Conservation (phyloP, 1,140 invertebrate species). For the Drosophila watanabei region DNA sequence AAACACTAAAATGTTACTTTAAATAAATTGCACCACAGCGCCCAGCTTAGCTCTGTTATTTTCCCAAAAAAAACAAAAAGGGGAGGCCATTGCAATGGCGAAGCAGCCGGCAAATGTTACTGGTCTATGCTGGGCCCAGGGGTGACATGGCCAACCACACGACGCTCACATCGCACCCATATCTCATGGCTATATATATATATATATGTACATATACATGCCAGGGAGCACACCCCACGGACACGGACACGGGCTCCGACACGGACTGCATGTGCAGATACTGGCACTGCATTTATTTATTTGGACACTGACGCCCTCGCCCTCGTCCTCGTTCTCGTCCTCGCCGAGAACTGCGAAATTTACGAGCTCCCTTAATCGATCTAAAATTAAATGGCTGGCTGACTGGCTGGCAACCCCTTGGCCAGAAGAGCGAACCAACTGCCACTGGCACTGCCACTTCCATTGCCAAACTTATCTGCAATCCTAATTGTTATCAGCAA, state of each 20-base stretch:
- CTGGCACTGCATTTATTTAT: slow-evolving; percentile 72
- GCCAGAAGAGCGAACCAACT: neutral
- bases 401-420: slow-evolving; percentile 42
- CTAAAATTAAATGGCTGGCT: slow-evolving; percentile 51
- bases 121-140: slow-evolving; percentile 35
- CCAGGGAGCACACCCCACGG: slow-evolving; percentile 16
- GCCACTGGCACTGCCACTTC: slow-evolving; percentile 16
- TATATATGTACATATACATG: neutral
- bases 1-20: slow-evolving; percentile 85
- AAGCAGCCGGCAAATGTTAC: slow-evolving; percentile 15
- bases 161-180: slow-evolving; percentile 18
- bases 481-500: slow-evolving; percentile 49
- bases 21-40: slow-evolving; percentile 77
- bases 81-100: slow-evolving; percentile 59
- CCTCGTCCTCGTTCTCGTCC: neutral
- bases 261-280: slow-evolving; percentile 36
- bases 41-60: slow-evolving; percentile 39
- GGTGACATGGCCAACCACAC: slow-evolving; percentile 77
- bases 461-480: slow-evolving; percentile 29
- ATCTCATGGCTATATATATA: slow-evolving; percentile 22
- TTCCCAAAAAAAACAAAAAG: slow-evolving; percentile 7
- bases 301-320: slow-evolving; percentile 71
- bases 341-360: slow-evolving; percentile 37
- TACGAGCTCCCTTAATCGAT: slow-evolving; percentile 59
- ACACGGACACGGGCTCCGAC: slow-evolving; percentile 6